Conservation (phyloP, 2,797 vertebrate species). For the Synanceia verrucosa region DNA sequence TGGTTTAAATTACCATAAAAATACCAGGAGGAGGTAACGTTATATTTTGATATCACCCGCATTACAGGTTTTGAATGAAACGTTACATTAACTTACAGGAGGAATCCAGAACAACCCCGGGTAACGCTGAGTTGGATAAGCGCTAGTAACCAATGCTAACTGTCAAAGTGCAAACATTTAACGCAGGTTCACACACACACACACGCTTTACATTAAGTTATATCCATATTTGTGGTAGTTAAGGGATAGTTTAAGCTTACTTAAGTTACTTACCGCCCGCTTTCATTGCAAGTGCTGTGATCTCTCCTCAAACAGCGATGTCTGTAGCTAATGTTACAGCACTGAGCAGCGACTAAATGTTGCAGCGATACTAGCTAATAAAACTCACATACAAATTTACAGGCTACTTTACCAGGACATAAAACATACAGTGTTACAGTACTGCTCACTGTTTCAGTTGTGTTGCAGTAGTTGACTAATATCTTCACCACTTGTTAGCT, state of each 20-base stretch:
- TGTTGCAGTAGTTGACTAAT: conserved; percentile 17
- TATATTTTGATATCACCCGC: neutral
- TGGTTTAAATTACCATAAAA: neutral
- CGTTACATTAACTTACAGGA: neutral
- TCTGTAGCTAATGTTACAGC: conserved; percentile 15
- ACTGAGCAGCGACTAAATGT: conserved; percentile 35
- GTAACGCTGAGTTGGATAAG: conserved; percentile 15
- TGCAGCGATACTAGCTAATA: neutral
- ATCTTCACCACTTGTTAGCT: conserved; percentile 38
- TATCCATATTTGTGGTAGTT: rapidly evolving
- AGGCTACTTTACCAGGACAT: neutral
- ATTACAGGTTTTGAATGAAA: neutral
- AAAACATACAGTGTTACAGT: no score
- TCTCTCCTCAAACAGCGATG: conserved; percentile 32
- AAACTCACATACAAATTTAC: neutral
- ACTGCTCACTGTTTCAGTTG: neutral
- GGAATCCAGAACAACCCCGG: neutral
- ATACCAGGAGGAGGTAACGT: rapidly evolving
- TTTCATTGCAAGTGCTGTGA: conserved; percentile 82
- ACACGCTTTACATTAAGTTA: neutral
- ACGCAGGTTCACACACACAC: neutral
- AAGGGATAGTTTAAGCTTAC: neutral
- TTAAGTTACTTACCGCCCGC: conserved; percentile 81
- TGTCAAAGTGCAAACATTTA: neutral
- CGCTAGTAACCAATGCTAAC: conserved; percentile 9